phyloP scores from a whole-genome alignment of 2,797 vertebrate species.

The Anisognathus igniventris region DNA sequence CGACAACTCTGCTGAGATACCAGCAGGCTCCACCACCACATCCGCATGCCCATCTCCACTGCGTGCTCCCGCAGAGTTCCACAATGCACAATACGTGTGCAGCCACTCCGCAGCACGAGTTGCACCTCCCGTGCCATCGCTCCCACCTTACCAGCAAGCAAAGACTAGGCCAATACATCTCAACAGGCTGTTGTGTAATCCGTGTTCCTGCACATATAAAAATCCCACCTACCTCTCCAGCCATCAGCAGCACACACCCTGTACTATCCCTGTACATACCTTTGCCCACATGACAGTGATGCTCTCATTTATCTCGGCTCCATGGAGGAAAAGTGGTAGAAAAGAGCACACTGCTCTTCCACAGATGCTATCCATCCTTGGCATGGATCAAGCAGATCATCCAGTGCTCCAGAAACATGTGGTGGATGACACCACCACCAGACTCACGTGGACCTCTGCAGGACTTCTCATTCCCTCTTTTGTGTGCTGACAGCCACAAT shows the following conservation, averaged over 20 bases:
- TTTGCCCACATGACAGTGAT: rapidly evolving
- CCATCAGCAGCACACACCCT: rapidly evolving
- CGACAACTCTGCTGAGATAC: not conserved
- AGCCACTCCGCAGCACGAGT: rapidly evolving
- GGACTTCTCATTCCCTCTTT: not conserved
- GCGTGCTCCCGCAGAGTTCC: rapidly evolving
- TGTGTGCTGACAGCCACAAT: rapidly evolving
- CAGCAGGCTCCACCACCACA: rapidly evolving
- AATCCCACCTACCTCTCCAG: not conserved
- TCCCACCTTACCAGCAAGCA: not conserved
- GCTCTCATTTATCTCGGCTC: not conserved
- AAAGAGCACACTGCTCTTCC: not conserved
- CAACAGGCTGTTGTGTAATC: rapidly evolving
- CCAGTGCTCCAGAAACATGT: rapidly evolving
- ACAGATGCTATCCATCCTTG: not conserved
- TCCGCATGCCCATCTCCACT: rapidly evolving
- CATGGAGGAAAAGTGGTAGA: rapidly evolving
- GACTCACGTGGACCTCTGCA: rapidly evolving
- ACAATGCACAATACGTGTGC: rapidly evolving
- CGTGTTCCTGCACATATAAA: rapidly evolving
- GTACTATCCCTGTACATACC: not conserved
- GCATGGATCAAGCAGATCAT: rapidly evolving
- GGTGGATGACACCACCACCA: not conserved
- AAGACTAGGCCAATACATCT: not conserved
- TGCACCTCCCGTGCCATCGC: rapidly evolving